Conservation (phyloP, 64 coral and sea anemone genomes). For the Trachythela sp. region DNA sequence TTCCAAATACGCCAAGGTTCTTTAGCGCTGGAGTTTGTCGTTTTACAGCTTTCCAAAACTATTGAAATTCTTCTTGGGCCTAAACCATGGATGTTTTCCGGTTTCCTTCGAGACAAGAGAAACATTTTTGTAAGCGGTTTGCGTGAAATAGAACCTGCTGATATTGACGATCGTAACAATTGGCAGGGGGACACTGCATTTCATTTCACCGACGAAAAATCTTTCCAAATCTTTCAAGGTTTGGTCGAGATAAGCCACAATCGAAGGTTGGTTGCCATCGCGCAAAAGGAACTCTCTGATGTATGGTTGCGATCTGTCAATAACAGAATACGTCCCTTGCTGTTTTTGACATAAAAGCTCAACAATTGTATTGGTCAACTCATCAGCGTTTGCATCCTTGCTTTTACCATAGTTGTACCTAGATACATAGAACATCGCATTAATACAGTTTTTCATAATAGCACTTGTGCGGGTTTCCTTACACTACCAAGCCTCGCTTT, state of each 20-base stretch:
- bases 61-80: slow-evolving; percentile 42
- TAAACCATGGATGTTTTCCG: slow-evolving; percentile 59
- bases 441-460: too few species aligned
- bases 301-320: too few species aligned
- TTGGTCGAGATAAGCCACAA: slow-evolving; percentile 50
- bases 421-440: too few species aligned
- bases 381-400: too few species aligned
- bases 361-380: too few species aligned
- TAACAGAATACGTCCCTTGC: too few species aligned
- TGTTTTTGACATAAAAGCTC: too few species aligned
- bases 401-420: too few species aligned
- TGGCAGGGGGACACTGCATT: neutral
- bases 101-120: slow-evolving; percentile 22
- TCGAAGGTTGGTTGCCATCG: too few species aligned
- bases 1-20: slow-evolving; percentile 18
- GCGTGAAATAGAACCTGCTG: slow-evolving; percentile 42
- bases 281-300: too few species aligned
- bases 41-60: slow-evolving; percentile 67
- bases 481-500: too few species aligned
- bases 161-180: slow-evolving; percentile 63
- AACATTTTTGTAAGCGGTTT: slow-evolving; percentile 57
- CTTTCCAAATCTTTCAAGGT: slow-evolving; percentile 39
- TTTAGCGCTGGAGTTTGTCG: slow-evolving; percentile 15
- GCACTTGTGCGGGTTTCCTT: too few species aligned
- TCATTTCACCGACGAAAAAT: slow-evolving; percentile 34